A percentile compares a stretch with the other conserved stretches of the same genome.
These are phyloP conservation scores for Brachycybe producta DNA, from an alignment of 2,888 invertebrate genomes.

Conservation along the genomic window DNA sequence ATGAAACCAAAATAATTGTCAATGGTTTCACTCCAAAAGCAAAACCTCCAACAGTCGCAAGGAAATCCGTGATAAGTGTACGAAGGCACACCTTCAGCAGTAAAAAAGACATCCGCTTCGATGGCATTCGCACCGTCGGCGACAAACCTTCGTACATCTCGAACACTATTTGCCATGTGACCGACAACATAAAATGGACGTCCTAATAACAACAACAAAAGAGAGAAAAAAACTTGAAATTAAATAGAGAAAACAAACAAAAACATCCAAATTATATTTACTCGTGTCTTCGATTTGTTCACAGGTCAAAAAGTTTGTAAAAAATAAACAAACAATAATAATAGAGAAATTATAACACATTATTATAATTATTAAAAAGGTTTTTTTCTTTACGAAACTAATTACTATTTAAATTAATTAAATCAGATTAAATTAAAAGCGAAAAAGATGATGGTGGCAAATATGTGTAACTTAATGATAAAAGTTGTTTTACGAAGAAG, in stretches of 20 bases:
- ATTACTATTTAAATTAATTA: too few species aligned
- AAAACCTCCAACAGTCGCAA: conserved; percentile 25
- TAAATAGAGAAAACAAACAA: neutral
- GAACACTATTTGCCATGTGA: conserved; percentile 26
- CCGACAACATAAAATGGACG: conserved; percentile 25
- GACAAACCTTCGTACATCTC: conserved; percentile 22
- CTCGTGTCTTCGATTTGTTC: too few species aligned
- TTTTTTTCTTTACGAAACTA: too few species aligned
- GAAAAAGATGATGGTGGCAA: too few species aligned
- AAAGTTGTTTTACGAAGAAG: too few species aligned
- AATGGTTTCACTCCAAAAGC: conserved; percentile 20
- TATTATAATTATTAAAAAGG: too few species aligned
- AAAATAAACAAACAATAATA: too few species aligned
- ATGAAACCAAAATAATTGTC: conserved; percentile 21
- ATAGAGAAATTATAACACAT: too few species aligned
- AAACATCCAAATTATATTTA: neutral
- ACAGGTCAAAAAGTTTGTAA: too few species aligned
- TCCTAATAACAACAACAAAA: neutral
- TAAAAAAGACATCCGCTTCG: conserved; percentile 25
- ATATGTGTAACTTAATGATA: too few species aligned
- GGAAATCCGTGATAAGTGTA: conserved; percentile 25
- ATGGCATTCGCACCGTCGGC: conserved; percentile 24
- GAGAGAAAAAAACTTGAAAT: neutral
- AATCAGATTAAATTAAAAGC: too few species aligned
- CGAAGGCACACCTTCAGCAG: conserved; percentile 21